Base-by-base conservation (phyloP, 2,888 invertebrate genomes). In the Neoscelio sp. region DNA sequence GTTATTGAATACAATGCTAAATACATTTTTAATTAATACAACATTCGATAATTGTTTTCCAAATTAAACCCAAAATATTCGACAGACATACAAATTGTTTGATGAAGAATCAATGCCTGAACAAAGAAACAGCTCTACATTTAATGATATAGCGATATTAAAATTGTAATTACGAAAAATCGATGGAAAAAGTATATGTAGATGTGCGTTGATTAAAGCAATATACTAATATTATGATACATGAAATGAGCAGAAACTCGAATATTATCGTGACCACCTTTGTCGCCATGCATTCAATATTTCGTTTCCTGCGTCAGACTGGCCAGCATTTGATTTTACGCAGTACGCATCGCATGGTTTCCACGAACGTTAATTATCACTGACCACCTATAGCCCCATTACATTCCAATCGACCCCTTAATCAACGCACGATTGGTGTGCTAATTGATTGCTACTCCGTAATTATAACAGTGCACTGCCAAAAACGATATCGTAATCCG, bases 361-460 rank as follows among this genome's bases (percentile, higher is more conserved):
- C 88, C 86, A 87, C 88, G 85, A 87, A 87, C 89, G 89, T 89
- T 89, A 89, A 89, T 89, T 88, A 89, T 89, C 89, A 87, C 84
- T 89, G 90, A 88, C 89, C 90, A 89, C 86, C 89, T 88, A 86
- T 87, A 87, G 87, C 85, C 89, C 87, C 88, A 89, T 90, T 90
- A 89, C 90, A 88, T 89, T 90, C 87, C 90, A 90, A 90, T 90
- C 89, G 88, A 87, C 86, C 89, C 89, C 88, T 89, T 89, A 89
- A 90, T 90, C 88, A 89, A 90, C 87, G 89, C 89, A 89, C 89
- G 90, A 90, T 90, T 90, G 90, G 87, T 89, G 87, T 87, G 85
- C 87, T 90, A 90, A 90, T 89, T 89, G 90, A 90, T 90, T 89
- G 90, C 89, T 89, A 89, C 89, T 89, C 86, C 87, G 89, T 89